These are phyloP conservation scores for Chorisops tibialis DNA, from an alignment of 2,888 invertebrate species.

Conservation along the genomic window DNA sequence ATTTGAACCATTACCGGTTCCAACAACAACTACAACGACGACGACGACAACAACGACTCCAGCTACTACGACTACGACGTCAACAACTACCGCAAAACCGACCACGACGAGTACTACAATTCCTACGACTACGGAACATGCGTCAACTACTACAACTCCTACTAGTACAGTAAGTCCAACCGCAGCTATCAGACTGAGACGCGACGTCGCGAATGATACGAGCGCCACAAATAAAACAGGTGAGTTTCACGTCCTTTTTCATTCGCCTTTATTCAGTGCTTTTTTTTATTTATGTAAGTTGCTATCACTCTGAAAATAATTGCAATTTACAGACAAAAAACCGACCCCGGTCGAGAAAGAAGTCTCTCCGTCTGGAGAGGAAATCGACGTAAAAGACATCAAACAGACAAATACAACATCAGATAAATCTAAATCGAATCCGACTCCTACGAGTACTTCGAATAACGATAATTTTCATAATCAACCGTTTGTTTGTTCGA, in stretches of 20 bases:
- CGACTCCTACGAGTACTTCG: not conserved
- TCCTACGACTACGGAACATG: not conserved
- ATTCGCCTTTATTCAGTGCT: no score
- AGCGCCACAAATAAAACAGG: slow-evolving; percentile 26
- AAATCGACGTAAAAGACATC: slow-evolving; percentile 32
- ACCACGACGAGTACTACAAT: slow-evolving; percentile 52
- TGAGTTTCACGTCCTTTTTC: no score
- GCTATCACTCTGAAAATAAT: no score
- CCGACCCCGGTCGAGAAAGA: slow-evolving; percentile 38
- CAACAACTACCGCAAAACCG: slow-evolving; percentile 48
- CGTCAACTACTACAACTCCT: slow-evolving; percentile 45
- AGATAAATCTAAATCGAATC: not conserved
- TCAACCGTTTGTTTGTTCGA: slow-evolving; percentile 57
- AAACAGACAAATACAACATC: slow-evolving; percentile 33
- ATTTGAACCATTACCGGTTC: slow-evolving; percentile 58
- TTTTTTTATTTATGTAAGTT: no score
- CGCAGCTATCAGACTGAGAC: slow-evolving; percentile 34
- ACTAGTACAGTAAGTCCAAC: slow-evolving; percentile 47
- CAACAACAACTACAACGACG: slow-evolving; percentile 46
- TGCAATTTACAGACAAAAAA: not conserved
- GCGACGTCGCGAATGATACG: slow-evolving; percentile 39
- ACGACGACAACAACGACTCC: slow-evolving; percentile 57
- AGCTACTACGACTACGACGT: slow-evolving; percentile 53
- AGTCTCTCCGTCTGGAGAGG: slow-evolving; percentile 36
- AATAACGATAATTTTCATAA: slow-evolving; percentile 33